Base-by-base conservation (phyloP, 2,797 vertebrate genomes). In the Microcaecilia unicolor region DNA sequence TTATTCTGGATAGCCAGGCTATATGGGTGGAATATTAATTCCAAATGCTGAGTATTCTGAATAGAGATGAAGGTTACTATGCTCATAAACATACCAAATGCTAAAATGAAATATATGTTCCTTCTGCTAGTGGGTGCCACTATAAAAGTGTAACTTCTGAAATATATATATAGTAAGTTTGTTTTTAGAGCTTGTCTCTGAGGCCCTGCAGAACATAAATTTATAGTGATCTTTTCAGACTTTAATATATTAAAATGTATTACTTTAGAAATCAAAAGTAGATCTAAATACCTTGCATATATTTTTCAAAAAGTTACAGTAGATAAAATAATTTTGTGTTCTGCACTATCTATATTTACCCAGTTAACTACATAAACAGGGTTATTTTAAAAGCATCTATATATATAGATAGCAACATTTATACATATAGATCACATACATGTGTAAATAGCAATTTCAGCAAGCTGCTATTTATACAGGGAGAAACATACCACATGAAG, bases 271-370 rank as follows among this genome's bases (percentile, higher is more conserved):
- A 13, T 50, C 4, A 2, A 17, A 48, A 41, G 19, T 3, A 31
- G 8, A 25, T 49, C 2, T 30, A 30, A 57, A 36, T 22, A 27
- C 15, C 25, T 34, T 25, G 11, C 3, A 25, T 25, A 24, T 47
- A 60, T 22, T 44, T 53, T 23, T 54, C 18, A 43, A 34, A 47
- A n/a, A 53, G 14, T 10, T 39, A 34, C 8, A 34, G 27, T 5
- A 35, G 10, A 6, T 41, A 17, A 47, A 26, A 16, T 12, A 41
- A 43, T 4, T 10, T 26, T n/a, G 39, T n/a, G 9, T 21, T 23
- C 7, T 2, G 3, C 7, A 16, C 11, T 49, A 17, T 40, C 38
- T 58, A 25, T 7, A 25, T 13, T 18, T n/a, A 34, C 28, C 18
- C 25, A 11, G 50, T 28, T 42, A 29, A n/a, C n/a, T n/a, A n/a